These are phyloP conservation scores for Chelonus formosanus DNA, from an alignment of 2,888 invertebrate genomes.

Conservation along the genomic window DNA sequence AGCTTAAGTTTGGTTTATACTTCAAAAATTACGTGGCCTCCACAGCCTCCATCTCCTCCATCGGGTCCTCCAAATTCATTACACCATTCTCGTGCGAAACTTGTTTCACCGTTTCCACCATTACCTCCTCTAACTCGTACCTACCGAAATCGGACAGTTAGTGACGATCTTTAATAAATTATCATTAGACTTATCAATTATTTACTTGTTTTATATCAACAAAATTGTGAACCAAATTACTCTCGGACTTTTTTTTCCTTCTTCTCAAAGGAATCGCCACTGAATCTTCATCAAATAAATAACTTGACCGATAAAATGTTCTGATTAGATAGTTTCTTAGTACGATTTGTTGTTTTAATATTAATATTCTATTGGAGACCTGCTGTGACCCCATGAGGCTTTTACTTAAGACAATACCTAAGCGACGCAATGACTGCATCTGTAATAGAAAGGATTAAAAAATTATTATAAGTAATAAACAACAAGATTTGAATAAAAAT, in stretches of 20 bases:
- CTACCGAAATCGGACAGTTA: slow-evolving; percentile 39
- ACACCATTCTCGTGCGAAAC: slow-evolving; percentile 82
- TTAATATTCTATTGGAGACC: slow-evolving; percentile 19
- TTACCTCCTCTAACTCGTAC: slow-evolving; percentile 81
- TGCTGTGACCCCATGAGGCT: slow-evolving; percentile 37
- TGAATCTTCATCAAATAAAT: slow-evolving; percentile 32
- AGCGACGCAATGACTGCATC: slow-evolving; percentile 48
- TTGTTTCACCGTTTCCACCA: slow-evolving; percentile 93
- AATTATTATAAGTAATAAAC: slow-evolving; percentile 1
- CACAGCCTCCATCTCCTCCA: slow-evolving; percentile 96
- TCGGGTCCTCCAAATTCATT: slow-evolving; percentile 94
- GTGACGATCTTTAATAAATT: background rate
- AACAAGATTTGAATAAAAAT: background rate
- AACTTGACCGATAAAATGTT: slow-evolving; percentile 42
- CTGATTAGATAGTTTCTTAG: slow-evolving; percentile 33
- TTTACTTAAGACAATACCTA: slow-evolving; percentile 34
- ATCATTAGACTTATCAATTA: background rate
- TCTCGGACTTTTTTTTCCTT: slow-evolving; percentile 51
- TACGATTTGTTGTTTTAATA: slow-evolving; percentile 22
- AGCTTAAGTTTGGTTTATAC: slow-evolving; percentile 53
- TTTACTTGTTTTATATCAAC: slow-evolving; percentile 57
- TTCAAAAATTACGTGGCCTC: slow-evolving; percentile 90
- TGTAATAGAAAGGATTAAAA: slow-evolving; percentile 39
- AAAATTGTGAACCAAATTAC: slow-evolving; percentile 46
- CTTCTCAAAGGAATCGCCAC: slow-evolving; percentile 50